Conservation (phyloP, 2,797 vertebrate species). For the Tympanoctomys barrerae region DNA sequence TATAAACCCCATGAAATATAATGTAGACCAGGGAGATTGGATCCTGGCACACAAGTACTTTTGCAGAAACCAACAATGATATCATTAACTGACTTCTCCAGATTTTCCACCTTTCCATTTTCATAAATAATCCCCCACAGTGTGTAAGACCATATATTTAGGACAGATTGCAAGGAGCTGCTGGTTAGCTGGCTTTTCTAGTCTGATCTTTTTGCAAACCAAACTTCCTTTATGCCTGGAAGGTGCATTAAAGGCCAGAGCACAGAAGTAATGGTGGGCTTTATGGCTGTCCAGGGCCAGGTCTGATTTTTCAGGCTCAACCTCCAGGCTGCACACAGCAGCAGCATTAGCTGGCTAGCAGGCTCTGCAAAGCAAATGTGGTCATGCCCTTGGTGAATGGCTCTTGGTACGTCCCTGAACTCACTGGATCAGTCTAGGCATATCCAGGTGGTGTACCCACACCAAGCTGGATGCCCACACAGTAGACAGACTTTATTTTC, state of each 20-base stretch:
- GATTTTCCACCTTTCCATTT: background rate
- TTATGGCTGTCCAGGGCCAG: background rate
- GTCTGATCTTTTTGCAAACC: background rate
- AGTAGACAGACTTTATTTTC: no score
- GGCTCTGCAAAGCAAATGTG: background rate
- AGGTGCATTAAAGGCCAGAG: background rate
- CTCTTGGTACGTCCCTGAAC: background rate
- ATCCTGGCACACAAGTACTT: background rate
- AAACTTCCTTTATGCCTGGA: background rate
- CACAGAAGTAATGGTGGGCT: background rate
- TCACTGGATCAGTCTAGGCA: background rate
- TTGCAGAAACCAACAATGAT: background rate
- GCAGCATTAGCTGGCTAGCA: background rate
- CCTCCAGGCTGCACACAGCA: background rate
- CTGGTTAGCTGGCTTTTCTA: background rate
- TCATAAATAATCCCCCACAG: background rate
- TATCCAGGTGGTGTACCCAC: fast-evolving
- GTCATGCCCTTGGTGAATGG: no score
- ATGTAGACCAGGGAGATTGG: background rate
- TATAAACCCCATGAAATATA: background rate
- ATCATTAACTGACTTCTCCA: background rate
- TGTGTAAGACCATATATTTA: background rate
- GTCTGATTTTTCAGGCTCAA: background rate
- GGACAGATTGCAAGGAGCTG: background rate
- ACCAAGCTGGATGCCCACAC: background rate